These are phyloP conservation scores for Drosophila varians DNA, from an alignment of 1,140 invertebrate genomes.

Conservation along the genomic window DNA sequence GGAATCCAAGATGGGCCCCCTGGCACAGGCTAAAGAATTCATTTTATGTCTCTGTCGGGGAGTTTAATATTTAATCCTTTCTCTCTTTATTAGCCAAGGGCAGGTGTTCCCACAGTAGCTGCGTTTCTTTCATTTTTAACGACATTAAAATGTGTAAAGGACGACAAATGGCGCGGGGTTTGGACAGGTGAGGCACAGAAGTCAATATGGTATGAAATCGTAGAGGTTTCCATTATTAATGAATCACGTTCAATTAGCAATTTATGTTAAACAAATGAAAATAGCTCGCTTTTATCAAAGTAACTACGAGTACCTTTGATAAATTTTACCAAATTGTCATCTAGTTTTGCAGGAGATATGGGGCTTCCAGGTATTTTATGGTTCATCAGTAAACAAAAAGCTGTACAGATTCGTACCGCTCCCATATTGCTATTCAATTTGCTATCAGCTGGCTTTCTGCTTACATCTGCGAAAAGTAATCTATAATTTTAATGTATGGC, in stretches of 20 bases:
- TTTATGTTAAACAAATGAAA: not conserved
- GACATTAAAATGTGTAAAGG: constrained; percentile 8
- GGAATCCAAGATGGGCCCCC: constrained; percentile 16
- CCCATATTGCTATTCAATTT: constrained; percentile 38
- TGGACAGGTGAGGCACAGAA: constrained; percentile 7
- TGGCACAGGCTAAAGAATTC: constrained; percentile 14
- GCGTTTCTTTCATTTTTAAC: not conserved
- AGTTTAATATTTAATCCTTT: constrained; percentile 38
- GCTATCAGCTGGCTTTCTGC: constrained; percentile 21
- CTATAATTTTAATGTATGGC: constrained; percentile 62
- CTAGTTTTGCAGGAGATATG: not conserved
- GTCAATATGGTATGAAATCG: not conserved
- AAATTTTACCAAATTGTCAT: not conserved
- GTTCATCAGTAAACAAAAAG: constrained; percentile 9
- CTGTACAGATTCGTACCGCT: constrained; percentile 10
- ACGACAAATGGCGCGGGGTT: not conserved
- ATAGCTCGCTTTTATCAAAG: not conserved
- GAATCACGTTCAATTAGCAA: not conserved
- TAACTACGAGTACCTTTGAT: not conserved
- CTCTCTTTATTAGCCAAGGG: constrained; percentile 21
- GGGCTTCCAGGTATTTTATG: constrained; percentile 4
- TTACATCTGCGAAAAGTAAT: constrained; percentile 54
- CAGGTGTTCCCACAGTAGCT: constrained; percentile 34
- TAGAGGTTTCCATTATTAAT: not conserved
- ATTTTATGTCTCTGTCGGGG: constrained; percentile 27